Base-by-base conservation (phyloP, 2,113 vertebrate species). In the Cinclus mexicanus region DNA sequence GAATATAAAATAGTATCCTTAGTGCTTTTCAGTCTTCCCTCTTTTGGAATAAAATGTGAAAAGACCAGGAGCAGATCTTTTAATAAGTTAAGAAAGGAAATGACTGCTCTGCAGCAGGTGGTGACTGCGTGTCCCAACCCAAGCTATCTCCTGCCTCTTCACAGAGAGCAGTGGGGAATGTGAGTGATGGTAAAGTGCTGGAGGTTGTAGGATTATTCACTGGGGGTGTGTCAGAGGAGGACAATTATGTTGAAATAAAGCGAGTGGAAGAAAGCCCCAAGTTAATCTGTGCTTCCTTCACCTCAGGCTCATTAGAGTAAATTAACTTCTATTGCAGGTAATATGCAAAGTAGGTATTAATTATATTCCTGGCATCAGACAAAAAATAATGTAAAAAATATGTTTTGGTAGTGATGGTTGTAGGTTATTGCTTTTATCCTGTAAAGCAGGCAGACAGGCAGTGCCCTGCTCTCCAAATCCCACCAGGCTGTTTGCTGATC, bases 301-400 rank as follows among this genome's bases (percentile, higher is more conserved):
- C 96, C 92, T 97, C 59, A n/a, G 49, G 61, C 64, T 95, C 87
- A 95, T 95, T 92, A 87, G 75, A 94, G 64, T 63, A 84, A 96
- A 96, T 87, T 95, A 95, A 95, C 89, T 17, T 33, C 86, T 61
- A 8, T 55, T 91, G 41, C 57, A 96, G 89, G 89, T 85, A 89
- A 76, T 80, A 83, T 52, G 69, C 68, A 93, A 94, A 93, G 61
- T 67, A 80, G 63, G 31, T 91, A 90, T 72, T 87, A 33, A 89
- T 93, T 79, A 47, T 92, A 87, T 85, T 80, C 94, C 83, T 80
- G 60, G 87, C 20, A 12, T 37, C 71, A 77, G 37, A 31, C 59
- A 83, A 77, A 42, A 42, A 83, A 63, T 67, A 67, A 88, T 15
- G 13, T 65, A 24, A 61, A 67, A 67, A 72, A 29, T 35, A 2